These are phyloP conservation scores for Tenodera sinensis DNA, from an alignment of 2,888 invertebrate genomes.

Conservation along the genomic window DNA sequence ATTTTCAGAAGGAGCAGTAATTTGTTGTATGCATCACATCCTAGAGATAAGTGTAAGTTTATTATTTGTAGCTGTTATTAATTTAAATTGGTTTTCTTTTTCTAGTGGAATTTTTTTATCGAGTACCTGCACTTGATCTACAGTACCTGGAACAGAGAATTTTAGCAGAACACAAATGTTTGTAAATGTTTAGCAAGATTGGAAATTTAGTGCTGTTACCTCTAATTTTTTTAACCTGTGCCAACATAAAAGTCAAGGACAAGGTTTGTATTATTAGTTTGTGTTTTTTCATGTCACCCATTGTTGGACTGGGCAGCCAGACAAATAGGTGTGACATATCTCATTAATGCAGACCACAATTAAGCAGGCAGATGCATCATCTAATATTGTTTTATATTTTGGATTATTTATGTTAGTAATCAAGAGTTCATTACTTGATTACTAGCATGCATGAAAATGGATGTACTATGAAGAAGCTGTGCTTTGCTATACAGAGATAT, in stretches of 20 bases:
- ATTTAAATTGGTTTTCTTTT: background rate
- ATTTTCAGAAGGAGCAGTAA: no score
- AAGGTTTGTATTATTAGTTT: background rate
- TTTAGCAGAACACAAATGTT: conserved; percentile 15
- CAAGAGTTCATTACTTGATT: background rate
- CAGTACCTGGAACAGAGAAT: conserved; percentile 29
- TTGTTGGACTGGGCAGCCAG: background rate
- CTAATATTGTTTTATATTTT: background rate
- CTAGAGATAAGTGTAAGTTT: no score
- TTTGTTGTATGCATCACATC: no score
- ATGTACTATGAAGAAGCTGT: background rate
- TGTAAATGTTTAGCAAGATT: conserved; percentile 14
- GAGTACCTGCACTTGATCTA: conserved; percentile 29
- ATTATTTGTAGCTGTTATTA: background rate
- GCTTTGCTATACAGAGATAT: background rate
- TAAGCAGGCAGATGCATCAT: background rate
- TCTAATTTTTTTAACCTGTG: conserved; percentile 12
- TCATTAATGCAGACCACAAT: background rate
- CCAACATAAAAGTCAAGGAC: conserved; percentile 8
- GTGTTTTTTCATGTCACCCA: background rate
- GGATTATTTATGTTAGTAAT: background rate
- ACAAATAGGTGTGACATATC: background rate
- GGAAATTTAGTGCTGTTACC: conserved; percentile 11
- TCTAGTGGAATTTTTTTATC: conserved; percentile 23
- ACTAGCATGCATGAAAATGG: background rate